These are phyloP conservation scores for Leucoraja ocellata DNA, from an alignment of 2,797 vertebrate species.

Conservation along the genomic window DNA sequence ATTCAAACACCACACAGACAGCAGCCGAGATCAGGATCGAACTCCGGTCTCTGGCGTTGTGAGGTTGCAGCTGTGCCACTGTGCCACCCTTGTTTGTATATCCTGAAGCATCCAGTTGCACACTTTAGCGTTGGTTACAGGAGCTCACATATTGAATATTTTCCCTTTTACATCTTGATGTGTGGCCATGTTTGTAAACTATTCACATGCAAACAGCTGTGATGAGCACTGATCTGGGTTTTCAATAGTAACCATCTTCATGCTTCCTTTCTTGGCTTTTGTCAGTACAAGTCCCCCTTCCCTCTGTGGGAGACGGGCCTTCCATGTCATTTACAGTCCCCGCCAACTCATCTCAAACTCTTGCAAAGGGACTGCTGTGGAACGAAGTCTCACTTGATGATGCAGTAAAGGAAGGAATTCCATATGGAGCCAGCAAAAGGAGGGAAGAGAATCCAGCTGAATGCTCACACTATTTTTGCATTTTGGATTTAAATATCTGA, in stretches of 20 bases:
- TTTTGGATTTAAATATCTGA: neutral
- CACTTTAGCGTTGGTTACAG: neutral
- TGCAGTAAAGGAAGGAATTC: neutral
- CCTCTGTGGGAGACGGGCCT: neutral
- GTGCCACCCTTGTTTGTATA: no score
- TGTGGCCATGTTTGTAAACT: neutral
- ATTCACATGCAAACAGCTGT: neutral
- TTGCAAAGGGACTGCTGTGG: neutral
- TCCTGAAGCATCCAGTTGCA: no score
- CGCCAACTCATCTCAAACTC: neutral
- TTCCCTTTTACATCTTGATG: neutral
- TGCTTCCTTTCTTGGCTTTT: no score
- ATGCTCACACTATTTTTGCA: neutral
- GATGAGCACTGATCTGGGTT: neutral
- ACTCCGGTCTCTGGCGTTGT: no score
- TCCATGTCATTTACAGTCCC: no score
- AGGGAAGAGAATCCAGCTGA: neutral
- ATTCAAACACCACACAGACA: no score
- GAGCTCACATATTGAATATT: neutral
- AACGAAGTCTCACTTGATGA: neutral
- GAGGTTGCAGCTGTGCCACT: no score
- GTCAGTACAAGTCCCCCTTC: neutral
- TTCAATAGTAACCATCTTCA: neutral
- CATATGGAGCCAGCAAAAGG: neutral
- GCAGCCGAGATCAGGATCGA: no score